Conservation (phyloP, 2,888 invertebrate species). For the Cataglyphis rosenhaueri region DNA sequence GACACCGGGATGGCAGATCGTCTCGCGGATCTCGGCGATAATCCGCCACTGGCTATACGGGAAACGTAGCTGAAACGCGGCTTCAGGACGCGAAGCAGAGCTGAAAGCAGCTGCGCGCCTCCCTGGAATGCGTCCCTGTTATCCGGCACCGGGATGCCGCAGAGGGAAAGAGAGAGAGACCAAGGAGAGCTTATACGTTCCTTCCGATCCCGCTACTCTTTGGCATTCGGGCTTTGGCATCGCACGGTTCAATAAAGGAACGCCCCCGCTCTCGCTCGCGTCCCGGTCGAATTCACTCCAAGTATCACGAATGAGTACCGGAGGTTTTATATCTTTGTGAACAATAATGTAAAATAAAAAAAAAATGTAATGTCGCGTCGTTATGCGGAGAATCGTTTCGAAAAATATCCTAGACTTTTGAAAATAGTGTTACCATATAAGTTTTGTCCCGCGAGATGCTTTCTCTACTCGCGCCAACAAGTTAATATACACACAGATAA, state of each 20-base stretch:
- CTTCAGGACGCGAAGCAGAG: slow-evolving; percentile 46
- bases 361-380: background rate
- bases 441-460: background rate
- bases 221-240: slow-evolving; percentile 55
- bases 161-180: slow-evolving; percentile 34
- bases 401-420: slow-evolving; percentile 3
- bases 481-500: background rate
- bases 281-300: slow-evolving; percentile 43
- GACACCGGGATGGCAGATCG: background rate
- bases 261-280: slow-evolving; percentile 30
- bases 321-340: slow-evolving; percentile 1
- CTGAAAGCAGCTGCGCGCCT: slow-evolving; percentile 55
- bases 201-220: slow-evolving; percentile 65
- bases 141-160: slow-evolving; percentile 53
- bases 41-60: slow-evolving; percentile 45
- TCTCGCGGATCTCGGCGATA: background rate
- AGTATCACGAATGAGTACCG: slow-evolving; percentile 20
- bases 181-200: slow-evolving; percentile 50
- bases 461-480: background rate
- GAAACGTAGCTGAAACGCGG: slow-evolving; percentile 48
- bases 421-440: background rate
- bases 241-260: slow-evolving; percentile 65
- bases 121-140: slow-evolving; percentile 59
- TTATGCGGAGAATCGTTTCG: background rate
- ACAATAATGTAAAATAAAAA: slow-evolving; percentile 24